Conservation (phyloP, 2,888 invertebrate species). For the Piscicola geometra region DNA sequence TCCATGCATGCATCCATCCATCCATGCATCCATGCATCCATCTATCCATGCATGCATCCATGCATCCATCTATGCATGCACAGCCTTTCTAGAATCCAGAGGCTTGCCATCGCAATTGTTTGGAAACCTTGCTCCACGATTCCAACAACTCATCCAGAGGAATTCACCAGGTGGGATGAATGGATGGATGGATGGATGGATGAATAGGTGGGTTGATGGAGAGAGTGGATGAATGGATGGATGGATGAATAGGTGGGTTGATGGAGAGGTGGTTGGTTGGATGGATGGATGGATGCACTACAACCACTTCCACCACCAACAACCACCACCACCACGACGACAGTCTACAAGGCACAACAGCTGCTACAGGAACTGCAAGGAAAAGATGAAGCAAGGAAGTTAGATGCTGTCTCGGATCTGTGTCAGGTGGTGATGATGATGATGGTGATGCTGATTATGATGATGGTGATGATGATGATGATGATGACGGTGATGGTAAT, state of each 20-base stretch:
- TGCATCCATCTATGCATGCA: background rate
- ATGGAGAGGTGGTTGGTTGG: too few relatives aligned
- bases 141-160: conserved; percentile 90
- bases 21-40: background rate
- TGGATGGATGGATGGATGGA: too few relatives aligned
- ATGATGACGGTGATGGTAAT: too few relatives aligned
- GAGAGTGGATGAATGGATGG: too few relatives aligned
- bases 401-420: conserved; percentile 96
- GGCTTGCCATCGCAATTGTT: conserved; percentile 94
- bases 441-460: too few relatives aligned
- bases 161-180: conserved; percentile 73
- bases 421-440: conserved; percentile 65
- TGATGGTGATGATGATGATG: too few relatives aligned
- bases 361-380: conserved; percentile 85
- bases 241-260: too few relatives aligned
- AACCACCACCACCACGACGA: too few relatives aligned
- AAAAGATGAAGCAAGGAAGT: conserved; percentile 88
- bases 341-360: conserved; percentile 79
- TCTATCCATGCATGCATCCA: background rate
- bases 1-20: background rate
- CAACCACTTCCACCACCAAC: too few relatives aligned
- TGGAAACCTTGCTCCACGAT: conserved; percentile 87
- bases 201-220: too few relatives aligned
- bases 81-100: conserved; percentile 81
- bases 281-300: too few relatives aligned